These are phyloP conservation scores for Spisula subtruncata DNA, from an alignment of 2,888 invertebrate genomes.

Conservation along the genomic window DNA sequence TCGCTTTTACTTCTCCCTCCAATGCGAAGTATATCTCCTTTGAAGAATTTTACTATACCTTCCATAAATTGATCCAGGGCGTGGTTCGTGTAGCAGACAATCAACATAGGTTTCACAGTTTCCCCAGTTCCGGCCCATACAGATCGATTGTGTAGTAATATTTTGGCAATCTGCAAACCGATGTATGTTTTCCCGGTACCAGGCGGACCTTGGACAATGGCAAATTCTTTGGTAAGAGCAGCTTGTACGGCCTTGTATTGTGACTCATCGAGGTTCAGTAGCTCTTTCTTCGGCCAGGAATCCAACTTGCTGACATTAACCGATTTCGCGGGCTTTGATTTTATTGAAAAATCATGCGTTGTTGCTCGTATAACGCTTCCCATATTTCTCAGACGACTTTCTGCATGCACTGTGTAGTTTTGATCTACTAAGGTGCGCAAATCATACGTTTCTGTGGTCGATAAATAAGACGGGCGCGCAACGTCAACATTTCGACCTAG, in stretches of 20 bases:
- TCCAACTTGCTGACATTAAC: conserved; percentile 19
- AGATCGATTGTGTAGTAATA: conserved; percentile 86
- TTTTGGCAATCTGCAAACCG: conserved; percentile 91
- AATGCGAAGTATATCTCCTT: conserved; percentile 80
- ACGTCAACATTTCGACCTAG: conserved; percentile 71
- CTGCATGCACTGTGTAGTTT: not conserved
- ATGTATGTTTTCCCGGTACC: conserved; percentile 95
- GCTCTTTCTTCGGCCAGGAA: conserved; percentile 81
- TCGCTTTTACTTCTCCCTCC: conserved; percentile 81
- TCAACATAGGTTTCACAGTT: conserved; percentile 78
- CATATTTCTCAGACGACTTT: conserved; percentile 14
- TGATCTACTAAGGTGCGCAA: conserved; percentile 54
- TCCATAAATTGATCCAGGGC: conserved; percentile 86
- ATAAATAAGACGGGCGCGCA: conserved; percentile 70
- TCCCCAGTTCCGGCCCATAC: conserved; percentile 82
- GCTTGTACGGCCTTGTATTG: conserved; percentile 82
- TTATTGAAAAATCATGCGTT: not conserved
- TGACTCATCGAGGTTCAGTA: conserved; percentile 81
- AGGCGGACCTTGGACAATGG: conserved; percentile 91
- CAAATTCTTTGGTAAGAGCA: conserved; percentile 84
- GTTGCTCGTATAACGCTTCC: not conserved
- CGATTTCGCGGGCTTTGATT: conserved; percentile 4
- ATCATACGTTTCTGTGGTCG: conserved; percentile 53
- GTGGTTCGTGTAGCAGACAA: conserved; percentile 87
- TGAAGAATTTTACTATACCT: conserved; percentile 77